These are phyloP conservation scores for Clarias fuscus DNA, from an alignment of 2,797 vertebrate genomes.

Conservation along the genomic window DNA sequence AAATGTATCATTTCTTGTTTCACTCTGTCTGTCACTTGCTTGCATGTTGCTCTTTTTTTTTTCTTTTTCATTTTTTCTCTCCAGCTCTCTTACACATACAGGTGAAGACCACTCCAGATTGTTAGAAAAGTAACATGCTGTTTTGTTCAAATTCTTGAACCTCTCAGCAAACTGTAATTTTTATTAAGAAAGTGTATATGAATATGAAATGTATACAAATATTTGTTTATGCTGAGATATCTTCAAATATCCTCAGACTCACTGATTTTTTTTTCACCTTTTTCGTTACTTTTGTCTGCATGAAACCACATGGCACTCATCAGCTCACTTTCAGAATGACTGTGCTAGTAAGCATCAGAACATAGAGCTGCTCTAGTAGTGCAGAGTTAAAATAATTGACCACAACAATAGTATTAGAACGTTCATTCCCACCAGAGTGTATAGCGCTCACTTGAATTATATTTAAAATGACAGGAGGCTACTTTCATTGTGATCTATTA, in stretches of 20 bases:
- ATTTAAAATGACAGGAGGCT: slow-evolving; percentile 28
- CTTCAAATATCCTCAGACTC: slow-evolving; percentile 17
- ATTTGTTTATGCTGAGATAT: not conserved
- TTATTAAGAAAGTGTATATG: not conserved
- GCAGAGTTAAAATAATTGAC: too few relatives aligned
- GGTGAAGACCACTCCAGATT: too few relatives aligned
- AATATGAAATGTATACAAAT: not conserved
- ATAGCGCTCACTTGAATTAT: not conserved
- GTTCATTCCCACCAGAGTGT: not conserved
- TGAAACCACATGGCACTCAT: slow-evolving; percentile 25
- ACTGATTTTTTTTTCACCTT: not conserved
- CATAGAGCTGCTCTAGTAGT: not conserved
- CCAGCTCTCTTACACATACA: too few relatives aligned
- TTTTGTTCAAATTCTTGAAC: too few relatives aligned
- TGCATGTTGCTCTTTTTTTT: too few relatives aligned
- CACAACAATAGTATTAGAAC: not conserved
- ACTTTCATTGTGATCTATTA: not conserved
- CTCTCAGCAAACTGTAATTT: not conserved
- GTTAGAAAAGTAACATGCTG: too few relatives aligned
- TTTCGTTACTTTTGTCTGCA: not conserved
- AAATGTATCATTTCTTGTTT: too few relatives aligned
- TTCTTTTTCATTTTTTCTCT: too few relatives aligned
- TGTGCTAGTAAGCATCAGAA: not conserved
- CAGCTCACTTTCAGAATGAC: slow-evolving; percentile 10
- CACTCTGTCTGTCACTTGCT: too few relatives aligned